Percentiles rank a stretch among this genome's conserved stretches.
These are phyloP conservation scores for Omphaloscelis lunosa DNA, from an alignment of 2,888 invertebrate species.

Conservation along the genomic window DNA sequence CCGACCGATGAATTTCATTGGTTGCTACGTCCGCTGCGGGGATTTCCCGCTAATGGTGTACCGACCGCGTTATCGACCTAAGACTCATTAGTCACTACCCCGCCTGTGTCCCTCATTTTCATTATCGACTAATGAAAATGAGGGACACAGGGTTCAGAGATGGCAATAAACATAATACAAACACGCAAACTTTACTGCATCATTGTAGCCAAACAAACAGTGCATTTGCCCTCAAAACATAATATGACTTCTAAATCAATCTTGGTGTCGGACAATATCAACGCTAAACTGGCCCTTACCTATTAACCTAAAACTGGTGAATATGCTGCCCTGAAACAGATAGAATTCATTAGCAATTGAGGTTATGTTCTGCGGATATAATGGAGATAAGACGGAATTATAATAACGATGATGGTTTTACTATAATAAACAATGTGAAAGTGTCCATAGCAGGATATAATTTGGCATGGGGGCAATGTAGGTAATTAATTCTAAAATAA, in stretches of 20 bases:
- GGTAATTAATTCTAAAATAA: slow-evolving; percentile 1
- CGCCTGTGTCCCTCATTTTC: too few relatives aligned
- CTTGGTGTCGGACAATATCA: slow-evolving; percentile 17
- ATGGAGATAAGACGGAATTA: neutral
- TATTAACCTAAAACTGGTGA: slow-evolving; percentile 35
- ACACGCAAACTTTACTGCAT: neutral
- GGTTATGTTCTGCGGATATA: slow-evolving; percentile 27
- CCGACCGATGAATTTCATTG: neutral
- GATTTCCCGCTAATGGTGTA: too few relatives aligned
- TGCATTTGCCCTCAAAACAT: slow-evolving; percentile 6
- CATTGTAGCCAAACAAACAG: too few relatives aligned
- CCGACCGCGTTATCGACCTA: too few relatives aligned
- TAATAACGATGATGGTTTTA: neutral
- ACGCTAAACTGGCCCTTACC: slow-evolving; percentile 16
- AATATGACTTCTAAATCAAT: slow-evolving; percentile 33
- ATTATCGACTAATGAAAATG: neutral
- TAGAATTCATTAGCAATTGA: slow-evolving; percentile 36
- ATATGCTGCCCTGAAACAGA: slow-evolving; percentile 16
- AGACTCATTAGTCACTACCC: too few relatives aligned
- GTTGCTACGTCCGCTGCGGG: neutral
- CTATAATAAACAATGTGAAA: neutral
- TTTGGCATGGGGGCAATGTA: neutral
- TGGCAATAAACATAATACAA: neutral
- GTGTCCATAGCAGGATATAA: neutral
- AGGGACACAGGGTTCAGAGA: neutral